Conservation (phyloP, 2,113 vertebrate species). For the Lontra canadensis region DNA sequence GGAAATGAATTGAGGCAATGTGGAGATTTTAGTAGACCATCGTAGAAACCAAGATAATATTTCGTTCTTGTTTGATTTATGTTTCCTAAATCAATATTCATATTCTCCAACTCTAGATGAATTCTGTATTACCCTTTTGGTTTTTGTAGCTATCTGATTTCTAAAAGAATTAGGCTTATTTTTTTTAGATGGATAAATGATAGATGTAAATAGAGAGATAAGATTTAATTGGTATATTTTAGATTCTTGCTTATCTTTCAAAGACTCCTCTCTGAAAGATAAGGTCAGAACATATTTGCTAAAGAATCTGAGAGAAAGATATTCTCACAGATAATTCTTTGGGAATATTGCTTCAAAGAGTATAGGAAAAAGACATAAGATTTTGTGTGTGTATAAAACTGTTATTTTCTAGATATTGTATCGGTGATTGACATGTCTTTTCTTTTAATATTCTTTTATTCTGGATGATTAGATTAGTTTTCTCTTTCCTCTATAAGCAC, state of each 20-base stretch:
- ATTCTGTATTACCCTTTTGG: not conserved
- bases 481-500: not conserved
- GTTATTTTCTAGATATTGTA: not conserved
- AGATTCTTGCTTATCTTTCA: not conserved
- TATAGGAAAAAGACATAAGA: not conserved
- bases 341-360: not conserved
- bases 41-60: constrained; percentile 2
- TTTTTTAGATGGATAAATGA: not conserved
- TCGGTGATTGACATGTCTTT: not conserved
- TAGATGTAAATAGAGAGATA: not conserved
- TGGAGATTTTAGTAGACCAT: not conserved
- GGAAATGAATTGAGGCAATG: not conserved
- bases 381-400: not conserved
- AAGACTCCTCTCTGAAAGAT: not conserved
- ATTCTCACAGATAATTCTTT: not conserved
- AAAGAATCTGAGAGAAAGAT: not conserved
- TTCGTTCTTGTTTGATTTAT: not conserved
- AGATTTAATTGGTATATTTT: not conserved
- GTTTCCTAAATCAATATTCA: not conserved
- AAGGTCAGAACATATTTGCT: not conserved
- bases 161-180: not conserved
- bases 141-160: not conserved
- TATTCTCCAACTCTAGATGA: not conserved
- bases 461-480: not conserved
- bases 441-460: not conserved